Percentiles rank a stretch among this genome's conserved stretches.
Conservation (phyloP, 1,140 invertebrate genomes). For the Nymphalis io region DNA sequence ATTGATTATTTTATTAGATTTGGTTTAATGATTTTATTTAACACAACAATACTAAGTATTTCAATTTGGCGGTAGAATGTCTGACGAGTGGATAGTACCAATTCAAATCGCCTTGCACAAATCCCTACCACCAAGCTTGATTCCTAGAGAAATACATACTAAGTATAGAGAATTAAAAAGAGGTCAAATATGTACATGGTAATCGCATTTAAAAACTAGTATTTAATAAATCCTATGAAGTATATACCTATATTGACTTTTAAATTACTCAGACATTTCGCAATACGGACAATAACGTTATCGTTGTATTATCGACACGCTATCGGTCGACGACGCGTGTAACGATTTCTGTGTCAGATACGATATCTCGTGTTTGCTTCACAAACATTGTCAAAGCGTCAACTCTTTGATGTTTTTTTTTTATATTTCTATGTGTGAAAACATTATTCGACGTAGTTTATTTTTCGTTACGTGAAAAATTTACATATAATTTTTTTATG, state of each 20-base stretch:
- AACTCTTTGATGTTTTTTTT: conserved; percentile 40
- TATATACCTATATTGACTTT: conserved; percentile 21
- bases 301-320: conserved; percentile 41
- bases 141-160: no score
- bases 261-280: conserved; percentile 42
- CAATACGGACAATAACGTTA: conserved; percentile 44
- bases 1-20: background rate
- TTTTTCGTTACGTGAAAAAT: background rate
- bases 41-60: no score
- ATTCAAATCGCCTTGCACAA: no score
- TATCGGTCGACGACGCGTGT: conserved; percentile 58
- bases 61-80: no score
- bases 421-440: background rate
- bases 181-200: no score
- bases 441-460: background rate
- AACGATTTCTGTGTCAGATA: conserved; percentile 57
- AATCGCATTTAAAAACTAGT: no score
- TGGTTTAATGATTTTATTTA: no score
- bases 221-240: background rate
- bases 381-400: conserved; percentile 44
- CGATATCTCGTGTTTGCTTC: conserved; percentile 33
- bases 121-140: no score
- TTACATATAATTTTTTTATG: background rate
- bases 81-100: no score
- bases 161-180: no score